phyloP scores from a whole-genome alignment of 1,140 invertebrate species.

The Stegodyphus mimosarum region DNA sequence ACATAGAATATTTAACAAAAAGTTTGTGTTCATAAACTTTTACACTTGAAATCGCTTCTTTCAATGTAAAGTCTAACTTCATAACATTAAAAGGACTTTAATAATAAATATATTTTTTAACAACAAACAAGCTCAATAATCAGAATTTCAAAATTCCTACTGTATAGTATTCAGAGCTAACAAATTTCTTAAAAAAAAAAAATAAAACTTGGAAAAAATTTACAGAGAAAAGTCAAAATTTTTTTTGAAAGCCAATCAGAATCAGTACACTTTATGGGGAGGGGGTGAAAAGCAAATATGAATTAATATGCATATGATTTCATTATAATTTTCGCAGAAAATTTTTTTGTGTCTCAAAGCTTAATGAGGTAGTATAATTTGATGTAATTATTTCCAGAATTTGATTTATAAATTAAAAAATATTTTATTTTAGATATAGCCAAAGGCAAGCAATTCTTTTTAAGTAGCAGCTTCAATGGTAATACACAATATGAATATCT shows the following conservation, averaged over 20 bases:
- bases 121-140: background rate
- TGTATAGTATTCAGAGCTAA: too few relatives aligned
- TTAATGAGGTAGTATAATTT: background rate
- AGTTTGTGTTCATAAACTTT: background rate
- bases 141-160: background rate
- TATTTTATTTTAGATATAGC: background rate
- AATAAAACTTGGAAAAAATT: too few relatives aligned
- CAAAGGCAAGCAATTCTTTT: conserved; percentile 1
- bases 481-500: conserved; percentile 27
- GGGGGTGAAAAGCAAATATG: too few relatives aligned
- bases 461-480: conserved; percentile 12
- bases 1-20: background rate
- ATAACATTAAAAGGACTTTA: background rate
- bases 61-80: background rate
- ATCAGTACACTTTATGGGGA: too few relatives aligned
- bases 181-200: too few relatives aligned
- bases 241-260: too few relatives aligned
- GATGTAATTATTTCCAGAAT: background rate
- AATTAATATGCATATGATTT: too few relatives aligned
- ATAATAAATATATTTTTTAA: background rate
- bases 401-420: background rate
- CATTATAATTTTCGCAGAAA: too few relatives aligned
- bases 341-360: background rate
- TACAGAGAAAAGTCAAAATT: too few relatives aligned
- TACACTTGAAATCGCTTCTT: background rate